Conservation (phyloP, 2,797 vertebrate genomes). For the Acanthurus tractus region DNA sequence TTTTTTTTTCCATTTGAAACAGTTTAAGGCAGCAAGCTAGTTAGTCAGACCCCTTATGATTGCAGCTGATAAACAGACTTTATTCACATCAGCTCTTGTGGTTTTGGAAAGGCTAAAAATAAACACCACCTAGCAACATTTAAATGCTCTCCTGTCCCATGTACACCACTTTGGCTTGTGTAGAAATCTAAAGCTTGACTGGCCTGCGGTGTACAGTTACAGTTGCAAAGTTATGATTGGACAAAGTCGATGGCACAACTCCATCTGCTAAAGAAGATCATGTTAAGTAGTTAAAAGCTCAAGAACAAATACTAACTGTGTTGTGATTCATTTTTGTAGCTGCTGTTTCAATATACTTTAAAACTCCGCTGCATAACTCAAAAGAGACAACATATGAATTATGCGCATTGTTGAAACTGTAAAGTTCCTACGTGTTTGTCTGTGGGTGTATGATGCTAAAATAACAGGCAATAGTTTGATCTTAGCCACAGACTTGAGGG, state of each 20-base stretch:
- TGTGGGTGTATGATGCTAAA: slow-evolving; percentile 41
- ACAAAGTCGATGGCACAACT: background rate
- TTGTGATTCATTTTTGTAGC: background rate
- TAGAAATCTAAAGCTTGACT: slow-evolving; percentile 6
- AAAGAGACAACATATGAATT: slow-evolving; percentile 19
- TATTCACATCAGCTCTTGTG: background rate
- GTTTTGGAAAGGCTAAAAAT: background rate
- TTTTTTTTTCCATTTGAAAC: no score
- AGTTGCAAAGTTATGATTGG: background rate
- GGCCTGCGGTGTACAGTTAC: background rate
- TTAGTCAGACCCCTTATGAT: background rate
- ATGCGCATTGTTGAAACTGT: slow-evolving; percentile 3
- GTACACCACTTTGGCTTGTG: background rate
- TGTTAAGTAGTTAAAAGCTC: background rate
- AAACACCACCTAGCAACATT: background rate
- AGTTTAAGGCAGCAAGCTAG: background rate
- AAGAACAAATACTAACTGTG: background rate
- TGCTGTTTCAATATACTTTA: slow-evolving; percentile 9
- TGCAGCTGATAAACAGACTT: background rate
- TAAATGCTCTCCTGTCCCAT: background rate
- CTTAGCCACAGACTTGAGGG: slow-evolving; percentile 38
- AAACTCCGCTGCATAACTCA: background rate
- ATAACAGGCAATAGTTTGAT: slow-evolving; percentile 56
- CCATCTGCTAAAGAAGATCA: background rate
- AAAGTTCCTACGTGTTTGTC: slow-evolving; percentile 12